Base-by-base conservation (phyloP, 2,888 invertebrate species). In the Drosophila paramelanica region DNA sequence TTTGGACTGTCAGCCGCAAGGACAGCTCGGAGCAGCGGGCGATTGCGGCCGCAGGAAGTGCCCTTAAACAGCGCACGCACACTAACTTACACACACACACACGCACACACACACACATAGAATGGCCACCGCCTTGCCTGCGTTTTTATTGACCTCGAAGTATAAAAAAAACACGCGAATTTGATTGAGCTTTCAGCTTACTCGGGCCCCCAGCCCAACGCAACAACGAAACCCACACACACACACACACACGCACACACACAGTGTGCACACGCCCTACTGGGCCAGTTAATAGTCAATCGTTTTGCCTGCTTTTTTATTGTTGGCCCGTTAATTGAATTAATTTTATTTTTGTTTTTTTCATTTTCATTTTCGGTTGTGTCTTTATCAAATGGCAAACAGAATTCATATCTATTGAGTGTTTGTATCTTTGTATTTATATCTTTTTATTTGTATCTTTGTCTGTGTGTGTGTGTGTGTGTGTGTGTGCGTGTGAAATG, bases 321-420 rank as follows among this genome's bases (percentile, higher is more conserved):
- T 62, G 57, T 60, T 47, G 49, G 67, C 50, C 62, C 66, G 85
- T 84, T 84, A 88, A 84, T 88, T 84, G 85, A 84, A 88, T 84
- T 84, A 88, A 75, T 81, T 83, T 77, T 23, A 0, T 62, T 42
- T 17, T 17, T 17, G 17, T 17, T 17, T 17, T 17, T 17, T 51
- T 43, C 5, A 5, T 13, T 8, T 17, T 4, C 0, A 2, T 39
- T 13, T 73, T 53, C 23, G 55, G 27, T 51, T 64, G 41, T 68
- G 25, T 61, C 79, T 66, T 88, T 88, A 83, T 83, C 88, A 72
- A 69, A 50, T 45, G 60, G 46, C 78, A 74, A 77, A 86, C 46
- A 60, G 55, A 74, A 67, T 68, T 81, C 59, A 78, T 74, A 78
- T 84, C 68, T 72, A 50, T 62, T 41, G 25, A 51, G 13, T 65